Percentiles rank a stretch among this genome's conserved stretches.
These are phyloP conservation scores for Agriopis marginaria DNA, from an alignment of 2,888 invertebrate species.

Conservation along the genomic window DNA sequence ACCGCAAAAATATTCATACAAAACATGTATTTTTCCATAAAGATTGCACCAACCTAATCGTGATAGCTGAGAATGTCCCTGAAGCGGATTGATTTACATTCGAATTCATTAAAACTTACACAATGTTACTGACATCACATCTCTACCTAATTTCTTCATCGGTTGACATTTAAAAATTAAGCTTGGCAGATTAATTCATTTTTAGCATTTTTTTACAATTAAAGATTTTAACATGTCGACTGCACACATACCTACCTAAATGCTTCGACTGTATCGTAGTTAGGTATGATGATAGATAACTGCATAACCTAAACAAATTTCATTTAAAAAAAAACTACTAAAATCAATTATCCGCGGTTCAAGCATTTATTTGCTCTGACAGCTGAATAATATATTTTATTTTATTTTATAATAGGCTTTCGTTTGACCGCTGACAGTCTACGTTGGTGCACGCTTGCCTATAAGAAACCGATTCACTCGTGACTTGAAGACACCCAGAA, in stretches of 20 bases:
- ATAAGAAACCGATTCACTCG: too few relatives aligned
- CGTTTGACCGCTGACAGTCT: too few relatives aligned
- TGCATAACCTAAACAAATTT: too few relatives aligned
- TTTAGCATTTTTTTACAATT: constrained; percentile 22
- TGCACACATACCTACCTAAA: background rate
- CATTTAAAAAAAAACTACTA: too few relatives aligned
- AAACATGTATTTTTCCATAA: constrained; percentile 35
- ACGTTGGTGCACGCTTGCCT: too few relatives aligned
- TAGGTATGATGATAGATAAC: too few relatives aligned
- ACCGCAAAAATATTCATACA: constrained; percentile 31
- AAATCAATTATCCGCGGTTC: too few relatives aligned
- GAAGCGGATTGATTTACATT: constrained; percentile 37
- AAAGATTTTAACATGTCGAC: constrained; percentile 12
- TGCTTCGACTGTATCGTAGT: too few relatives aligned
- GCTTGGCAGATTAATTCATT: constrained; percentile 21
- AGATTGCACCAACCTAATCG: constrained; percentile 27
- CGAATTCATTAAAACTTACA: constrained; percentile 38
- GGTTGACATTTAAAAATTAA: constrained; percentile 33
- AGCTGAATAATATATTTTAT: too few relatives aligned
- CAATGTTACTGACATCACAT: constrained; percentile 36
- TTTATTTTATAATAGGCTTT: too few relatives aligned
- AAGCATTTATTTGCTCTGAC: too few relatives aligned
- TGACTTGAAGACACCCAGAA: too few relatives aligned
- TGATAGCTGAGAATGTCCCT: constrained; percentile 30
- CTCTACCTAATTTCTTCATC: constrained; percentile 34